Evolutionary conservation across 64 coral and sea anemone genomes (phyloP), one percentile per base, ranked within the genome.

Genomic region (Porites australiensis): DNA sequence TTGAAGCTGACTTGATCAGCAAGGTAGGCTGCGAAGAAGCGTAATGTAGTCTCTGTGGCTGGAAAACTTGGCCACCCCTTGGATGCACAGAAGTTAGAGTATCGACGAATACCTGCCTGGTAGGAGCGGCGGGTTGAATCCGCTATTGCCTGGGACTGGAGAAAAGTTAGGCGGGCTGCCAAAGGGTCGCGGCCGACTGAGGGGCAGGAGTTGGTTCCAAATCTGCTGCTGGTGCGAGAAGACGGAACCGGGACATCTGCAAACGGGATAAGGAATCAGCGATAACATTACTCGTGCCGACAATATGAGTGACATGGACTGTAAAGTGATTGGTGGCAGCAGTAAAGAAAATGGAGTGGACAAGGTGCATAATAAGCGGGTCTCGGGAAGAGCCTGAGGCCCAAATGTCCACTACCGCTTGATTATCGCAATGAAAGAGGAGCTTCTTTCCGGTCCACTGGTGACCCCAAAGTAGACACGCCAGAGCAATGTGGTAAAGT

Each of bases 221-320:
- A 64, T 64, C 61, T 64, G 61, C 61, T 64, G 61, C 61, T 64
- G 61, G 4, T 7, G 61, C 61, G 7, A 64, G 12, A 14, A 18
- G 62, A 63, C 21, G 6, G 19, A 82, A 82, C 21, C 44, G 49
- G 8, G 49, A 22, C n/a, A 74, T 72, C 11, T 57, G 85, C 51
- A 87, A 87, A 52, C 68, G 85, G 23, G 85, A 87, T 74, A 87
- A 73, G 2, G 86, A 23, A n/a, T 58, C 69, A 55, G 85, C 68
- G 18, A 74, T 53, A n/a, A n/a, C n/a, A n/a, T 88, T 88, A 21
- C 18, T 9, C 6, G 48, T 88, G 6, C 70, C 49, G 22, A 19
- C 18, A 51, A 88, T 51, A 13, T 88, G 85, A 9, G 67, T n/a
- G 8, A 72, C 50, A 2, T 57, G 20, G 46, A 88, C 61, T 13